phyloP scores from a whole-genome alignment of 2,797 vertebrate genomes.

The Centroberyx gerrardi region DNA sequence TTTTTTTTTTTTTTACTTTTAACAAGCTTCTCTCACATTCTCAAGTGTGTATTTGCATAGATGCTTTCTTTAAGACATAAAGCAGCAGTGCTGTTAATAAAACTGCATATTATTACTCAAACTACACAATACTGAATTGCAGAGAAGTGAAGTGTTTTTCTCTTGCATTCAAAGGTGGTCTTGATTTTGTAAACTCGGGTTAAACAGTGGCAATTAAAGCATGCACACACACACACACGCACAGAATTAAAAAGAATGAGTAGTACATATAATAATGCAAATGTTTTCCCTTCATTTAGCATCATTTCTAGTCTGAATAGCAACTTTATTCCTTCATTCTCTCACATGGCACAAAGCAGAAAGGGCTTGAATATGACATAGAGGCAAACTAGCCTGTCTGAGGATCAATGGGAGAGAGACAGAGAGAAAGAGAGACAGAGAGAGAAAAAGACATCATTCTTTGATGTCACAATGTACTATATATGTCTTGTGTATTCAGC shows the following conservation, averaged over 20 bases:
- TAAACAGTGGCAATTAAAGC: constrained; percentile 17
- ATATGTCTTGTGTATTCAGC: constrained; percentile 17
- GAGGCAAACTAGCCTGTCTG: constrained; percentile 28
- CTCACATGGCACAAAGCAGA: constrained; percentile 20
- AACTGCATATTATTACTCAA: constrained; percentile 23
- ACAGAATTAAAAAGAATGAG: constrained; percentile 3
- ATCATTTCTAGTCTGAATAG: constrained; percentile 18
- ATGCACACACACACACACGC: not conserved
- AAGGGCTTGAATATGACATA: constrained; percentile 4
- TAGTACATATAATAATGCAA: not conserved
- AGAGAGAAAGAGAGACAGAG: constrained; percentile 21
- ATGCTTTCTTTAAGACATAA: constrained; percentile 39
- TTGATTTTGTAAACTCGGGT: constrained; percentile 1
- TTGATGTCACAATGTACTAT: constrained; percentile 30
- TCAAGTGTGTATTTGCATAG: constrained; percentile 43
- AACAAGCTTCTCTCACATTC: constrained; percentile 30
- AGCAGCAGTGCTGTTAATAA: constrained; percentile 14
- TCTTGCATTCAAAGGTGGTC: constrained; percentile 14
- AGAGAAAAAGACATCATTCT: constrained; percentile 32
- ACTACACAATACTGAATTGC: not conserved
- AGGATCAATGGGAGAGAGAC: not conserved
- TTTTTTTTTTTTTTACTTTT: constrained; percentile 29
- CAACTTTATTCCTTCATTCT: constrained; percentile 29
- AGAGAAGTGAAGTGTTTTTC: constrained; percentile 24
- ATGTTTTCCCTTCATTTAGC: constrained; percentile 29